Conservation (phyloP, 2,113 vertebrate genomes). For the Hassar affinis region DNA sequence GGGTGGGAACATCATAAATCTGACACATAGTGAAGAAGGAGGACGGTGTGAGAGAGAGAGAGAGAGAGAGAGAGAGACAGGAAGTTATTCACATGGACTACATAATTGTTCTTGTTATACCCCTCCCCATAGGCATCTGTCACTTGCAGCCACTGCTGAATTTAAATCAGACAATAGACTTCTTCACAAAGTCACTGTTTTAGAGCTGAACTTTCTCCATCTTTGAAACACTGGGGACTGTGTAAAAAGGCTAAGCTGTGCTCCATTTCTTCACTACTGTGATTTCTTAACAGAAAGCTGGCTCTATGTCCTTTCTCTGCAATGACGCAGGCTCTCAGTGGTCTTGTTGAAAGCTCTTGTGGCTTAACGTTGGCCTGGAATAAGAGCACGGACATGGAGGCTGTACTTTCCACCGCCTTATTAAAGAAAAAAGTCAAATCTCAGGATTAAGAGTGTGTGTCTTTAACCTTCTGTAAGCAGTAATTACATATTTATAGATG, state of each 20-base stretch:
- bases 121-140: not conserved
- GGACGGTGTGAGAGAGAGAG: not conserved
- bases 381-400: not conserved
- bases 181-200: constrained; percentile 25
- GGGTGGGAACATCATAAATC: constrained; percentile 84
- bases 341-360: constrained; percentile 21
- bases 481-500: constrained; percentile 31
- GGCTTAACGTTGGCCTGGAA: constrained; percentile 32
- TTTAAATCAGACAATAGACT: not conserved
- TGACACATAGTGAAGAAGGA: constrained; percentile 47
- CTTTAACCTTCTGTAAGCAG: constrained; percentile 31
- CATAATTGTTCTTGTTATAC: constrained; percentile 29
- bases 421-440: constrained; percentile 11
- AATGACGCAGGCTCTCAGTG: constrained; percentile 22
- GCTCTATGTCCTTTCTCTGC: constrained; percentile 14
- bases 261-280: constrained; percentile 31
- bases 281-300: constrained; percentile 29
- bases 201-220: constrained; percentile 19
- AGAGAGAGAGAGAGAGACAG: not conserved
- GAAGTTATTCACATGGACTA: constrained; percentile 26
- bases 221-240: constrained; percentile 35
- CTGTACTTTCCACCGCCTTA: constrained; percentile 30
- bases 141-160: constrained; percentile 6
- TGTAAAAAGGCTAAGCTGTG: constrained; percentile 27
- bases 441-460: constrained; percentile 33